These are phyloP conservation scores for Chrysocyon brachyurus DNA, from an alignment of 2,797 vertebrate genomes.

Conservation along the genomic window DNA sequence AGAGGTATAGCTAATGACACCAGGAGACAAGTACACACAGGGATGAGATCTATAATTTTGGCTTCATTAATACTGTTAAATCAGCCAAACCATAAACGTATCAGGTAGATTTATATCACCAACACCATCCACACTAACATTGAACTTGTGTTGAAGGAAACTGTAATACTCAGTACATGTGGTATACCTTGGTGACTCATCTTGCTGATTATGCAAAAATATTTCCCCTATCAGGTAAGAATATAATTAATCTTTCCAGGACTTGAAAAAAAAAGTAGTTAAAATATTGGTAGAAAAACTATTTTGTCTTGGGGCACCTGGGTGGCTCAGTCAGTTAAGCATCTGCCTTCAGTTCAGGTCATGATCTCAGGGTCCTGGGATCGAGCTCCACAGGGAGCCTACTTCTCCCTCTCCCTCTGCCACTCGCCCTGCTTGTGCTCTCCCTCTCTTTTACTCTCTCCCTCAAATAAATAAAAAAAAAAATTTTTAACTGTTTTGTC, in stretches of 20 bases:
- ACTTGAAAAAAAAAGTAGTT: background rate
- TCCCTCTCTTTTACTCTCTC: no score
- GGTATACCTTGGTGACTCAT: background rate
- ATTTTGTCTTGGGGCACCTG: no score
- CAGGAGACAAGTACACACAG: background rate
- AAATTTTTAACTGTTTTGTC: no score
- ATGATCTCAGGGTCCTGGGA: no score
- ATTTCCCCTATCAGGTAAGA: background rate
- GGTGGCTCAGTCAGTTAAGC: no score
- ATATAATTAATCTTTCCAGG: background rate
- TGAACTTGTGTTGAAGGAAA: conserved; percentile 4
- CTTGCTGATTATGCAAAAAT: conserved; percentile 8
- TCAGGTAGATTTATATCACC: background rate
- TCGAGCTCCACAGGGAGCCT: no score
- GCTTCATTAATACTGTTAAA: conserved; percentile 23
- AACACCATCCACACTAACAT: background rate
- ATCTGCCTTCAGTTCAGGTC: no score
- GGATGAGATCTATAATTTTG: background rate
- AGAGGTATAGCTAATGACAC: background rate
- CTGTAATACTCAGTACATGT: background rate
- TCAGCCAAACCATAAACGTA: conserved; percentile 23
- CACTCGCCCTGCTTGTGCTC: no score
- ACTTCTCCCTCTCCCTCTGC: no score
- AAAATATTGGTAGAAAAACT: no score
- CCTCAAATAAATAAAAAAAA: no score